Percentiles rank a stretch among this genome's conserved stretches.
These are phyloP conservation scores for Ceyx cyanopectus DNA, from an alignment of 2,113 vertebrate genomes.

Conservation along the genomic window DNA sequence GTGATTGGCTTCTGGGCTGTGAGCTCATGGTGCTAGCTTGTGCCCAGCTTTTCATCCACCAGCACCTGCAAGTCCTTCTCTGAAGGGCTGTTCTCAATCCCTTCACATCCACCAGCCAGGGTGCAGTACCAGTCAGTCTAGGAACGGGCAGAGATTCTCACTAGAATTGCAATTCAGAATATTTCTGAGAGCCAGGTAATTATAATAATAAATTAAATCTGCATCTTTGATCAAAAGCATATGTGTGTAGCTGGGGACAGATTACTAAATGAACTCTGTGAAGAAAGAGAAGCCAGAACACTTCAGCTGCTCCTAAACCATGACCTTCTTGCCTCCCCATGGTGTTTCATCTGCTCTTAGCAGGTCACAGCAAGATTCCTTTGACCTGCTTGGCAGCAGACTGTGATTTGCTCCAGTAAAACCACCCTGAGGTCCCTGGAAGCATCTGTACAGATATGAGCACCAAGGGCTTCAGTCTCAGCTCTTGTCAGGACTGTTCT, in stretches of 20 bases:
- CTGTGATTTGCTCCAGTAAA: neutral
- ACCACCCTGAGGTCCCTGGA: neutral
- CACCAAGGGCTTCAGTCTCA: neutral
- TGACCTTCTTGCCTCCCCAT: accelerated
- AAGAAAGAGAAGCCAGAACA: neutral
- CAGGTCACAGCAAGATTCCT: neutral
- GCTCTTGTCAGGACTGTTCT: neutral
- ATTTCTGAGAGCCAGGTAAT: neutral
- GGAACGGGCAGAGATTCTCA: neutral
- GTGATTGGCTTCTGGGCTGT: neutral
- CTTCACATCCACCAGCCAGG: neutral
- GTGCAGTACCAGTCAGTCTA: neutral
- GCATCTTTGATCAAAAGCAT: neutral
- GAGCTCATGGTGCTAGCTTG: too few relatives aligned
- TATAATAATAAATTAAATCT: neutral
- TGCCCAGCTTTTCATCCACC: neutral
- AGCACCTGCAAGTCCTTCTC: neutral
- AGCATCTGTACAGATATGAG: neutral
- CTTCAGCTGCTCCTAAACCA: neutral
- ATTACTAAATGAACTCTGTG: neutral
- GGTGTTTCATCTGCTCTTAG: neutral
- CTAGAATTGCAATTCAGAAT: neutral
- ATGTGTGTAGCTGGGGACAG: neutral
- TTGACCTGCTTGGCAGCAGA: neutral
- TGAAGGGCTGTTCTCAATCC: neutral